Conservation (phyloP, 2,113 vertebrate genomes). For the Erinaceus europaeus region DNA sequence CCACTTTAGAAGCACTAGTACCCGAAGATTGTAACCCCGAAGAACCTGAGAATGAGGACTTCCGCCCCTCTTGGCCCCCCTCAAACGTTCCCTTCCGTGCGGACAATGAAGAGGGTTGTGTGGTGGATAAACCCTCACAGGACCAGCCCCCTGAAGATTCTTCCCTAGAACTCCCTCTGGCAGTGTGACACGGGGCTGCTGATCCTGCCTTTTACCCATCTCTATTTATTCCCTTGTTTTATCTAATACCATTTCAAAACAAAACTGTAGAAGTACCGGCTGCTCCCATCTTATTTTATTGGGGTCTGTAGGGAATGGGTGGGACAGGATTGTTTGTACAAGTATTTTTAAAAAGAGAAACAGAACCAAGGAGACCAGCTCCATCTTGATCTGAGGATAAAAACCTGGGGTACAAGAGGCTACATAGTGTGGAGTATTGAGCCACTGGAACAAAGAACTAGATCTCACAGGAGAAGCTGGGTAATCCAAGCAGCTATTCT, state of each 20-base stretch:
- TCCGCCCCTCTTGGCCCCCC: conserved; percentile 57
- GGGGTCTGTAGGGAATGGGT: conserved; percentile 47
- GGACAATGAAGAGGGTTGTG: conserved; percentile 39
- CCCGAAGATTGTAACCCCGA: conserved; percentile 19
- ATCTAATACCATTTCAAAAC: conserved; percentile 69
- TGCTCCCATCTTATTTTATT: conserved; percentile 70
- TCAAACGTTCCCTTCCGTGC: conserved; percentile 45
- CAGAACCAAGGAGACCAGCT: conserved; percentile 48
- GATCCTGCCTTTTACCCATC: not conserved
- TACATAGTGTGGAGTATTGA: not conserved
- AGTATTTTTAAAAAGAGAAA: conserved; percentile 51
- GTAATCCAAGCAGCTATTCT: conserved; percentile 43
- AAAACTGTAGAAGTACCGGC: conserved; percentile 70
- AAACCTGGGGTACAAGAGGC: not conserved
- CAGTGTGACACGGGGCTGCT: conserved; percentile 60
- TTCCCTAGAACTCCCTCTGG: conserved; percentile 60
- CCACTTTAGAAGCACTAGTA: conserved; percentile 32
- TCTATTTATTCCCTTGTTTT: conserved; percentile 82
- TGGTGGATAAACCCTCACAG: not conserved
- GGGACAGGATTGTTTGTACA: conserved; percentile 63
- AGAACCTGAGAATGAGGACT: conserved; percentile 45
- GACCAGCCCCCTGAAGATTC: conserved; percentile 51
- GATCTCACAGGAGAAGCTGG: conserved; percentile 31
- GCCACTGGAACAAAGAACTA: conserved; percentile 30
- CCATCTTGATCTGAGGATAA: not conserved